Evolutionary conservation across 2,888 invertebrate species (phyloP), one percentile per base, ranked within the genome.

Genomic region (Eilema sororculum): DNA sequence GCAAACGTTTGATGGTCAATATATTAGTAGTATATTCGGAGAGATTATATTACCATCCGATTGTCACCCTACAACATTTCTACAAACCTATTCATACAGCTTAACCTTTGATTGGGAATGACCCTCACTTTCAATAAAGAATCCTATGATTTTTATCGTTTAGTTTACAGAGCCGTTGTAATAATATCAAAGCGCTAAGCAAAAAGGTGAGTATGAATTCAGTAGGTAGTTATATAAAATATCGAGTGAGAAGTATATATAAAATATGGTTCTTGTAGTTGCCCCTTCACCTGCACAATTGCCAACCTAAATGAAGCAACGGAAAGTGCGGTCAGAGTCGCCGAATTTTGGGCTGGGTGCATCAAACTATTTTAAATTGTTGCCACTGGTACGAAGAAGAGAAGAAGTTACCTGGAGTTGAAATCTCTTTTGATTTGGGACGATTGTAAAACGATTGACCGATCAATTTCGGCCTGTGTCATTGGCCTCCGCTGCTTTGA

Each of bases 331-430:
- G n/a, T n/a, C n/a, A n/a, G n/a, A n/a, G n/a, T n/a, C n/a, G n/a
- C n/a, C n/a, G n/a, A n/a, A n/a, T n/a, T n/a, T n/a, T n/a, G n/a
- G n/a, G n/a, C n/a, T n/a, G n/a, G n/a, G n/a, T n/a, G n/a, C n/a
- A n/a, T n/a, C n/a, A n/a, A n/a, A n/a, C n/a, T n/a, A n/a, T n/a
- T n/a, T n/a, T n/a, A n/a, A n/a, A n/a, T n/a, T n/a, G n/a, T n/a
- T n/a, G n/a, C n/a, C n/a, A n/a, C n/a, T n/a, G n/a, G n/a, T n/a
- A n/a, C n/a, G n/a, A n/a, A n/a, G n/a, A n/a, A n/a, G n/a, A n/a
- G n/a, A n/a, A n/a, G n/a, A n/a, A n/a, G n/a, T n/a, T n/a, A 67
- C 67, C 67, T 52, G 30, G 61, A 33, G 4, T 56, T 52, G n/a
- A 33, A 33, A 20, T 56, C 61, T 56, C 20, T 67, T 60, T 56